Evolutionary conservation across 2,888 invertebrate genomes (phyloP).

Genomic region (Tiphia femorata): DNA sequence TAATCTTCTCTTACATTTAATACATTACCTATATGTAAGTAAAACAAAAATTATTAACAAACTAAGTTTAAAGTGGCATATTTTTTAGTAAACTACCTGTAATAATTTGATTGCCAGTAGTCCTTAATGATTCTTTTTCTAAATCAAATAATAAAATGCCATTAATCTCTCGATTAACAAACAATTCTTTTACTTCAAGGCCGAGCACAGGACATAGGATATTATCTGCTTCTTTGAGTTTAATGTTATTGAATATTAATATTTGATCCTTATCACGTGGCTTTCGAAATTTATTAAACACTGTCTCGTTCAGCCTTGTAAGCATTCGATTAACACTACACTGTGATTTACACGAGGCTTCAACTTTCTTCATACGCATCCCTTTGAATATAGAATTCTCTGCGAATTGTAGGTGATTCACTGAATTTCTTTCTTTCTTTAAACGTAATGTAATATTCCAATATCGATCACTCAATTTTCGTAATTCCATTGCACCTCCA

Average conservation of each 20-base stretch:
- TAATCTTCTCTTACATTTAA: too few species aligned
- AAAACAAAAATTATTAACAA: not conserved
- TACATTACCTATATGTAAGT: too few species aligned
- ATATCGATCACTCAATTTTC: conserved; percentile 30
- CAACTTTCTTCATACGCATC: conserved; percentile 36
- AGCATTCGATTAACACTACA: conserved; percentile 40
- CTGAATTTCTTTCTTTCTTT: conserved; percentile 7
- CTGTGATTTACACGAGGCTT: conserved; percentile 37
- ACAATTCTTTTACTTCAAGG: conserved; percentile 67
- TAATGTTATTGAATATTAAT: conserved; percentile 54
- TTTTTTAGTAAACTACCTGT: conserved; percentile 50
- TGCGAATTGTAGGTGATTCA: conserved; percentile 13
- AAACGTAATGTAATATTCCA: conserved; percentile 30
- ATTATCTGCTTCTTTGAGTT: conserved; percentile 43
- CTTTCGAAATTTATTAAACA: too few species aligned
- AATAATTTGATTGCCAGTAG: conserved; percentile 70
- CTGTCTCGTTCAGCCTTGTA: too few species aligned
- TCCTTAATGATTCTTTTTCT: conserved; percentile 69
- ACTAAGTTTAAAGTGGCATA: not conserved
- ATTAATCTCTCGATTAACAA: conserved; percentile 70
- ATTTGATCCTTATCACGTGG: too few species aligned
- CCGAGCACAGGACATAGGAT: conserved; percentile 51
- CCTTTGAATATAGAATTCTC: conserved; percentile 10
- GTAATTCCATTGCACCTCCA: conserved; percentile 30
- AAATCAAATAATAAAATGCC: conserved; percentile 68